These are phyloP conservation scores for Pyrocephalus nanus DNA, from an alignment of 2,797 vertebrate genomes.

Conservation along the genomic window DNA sequence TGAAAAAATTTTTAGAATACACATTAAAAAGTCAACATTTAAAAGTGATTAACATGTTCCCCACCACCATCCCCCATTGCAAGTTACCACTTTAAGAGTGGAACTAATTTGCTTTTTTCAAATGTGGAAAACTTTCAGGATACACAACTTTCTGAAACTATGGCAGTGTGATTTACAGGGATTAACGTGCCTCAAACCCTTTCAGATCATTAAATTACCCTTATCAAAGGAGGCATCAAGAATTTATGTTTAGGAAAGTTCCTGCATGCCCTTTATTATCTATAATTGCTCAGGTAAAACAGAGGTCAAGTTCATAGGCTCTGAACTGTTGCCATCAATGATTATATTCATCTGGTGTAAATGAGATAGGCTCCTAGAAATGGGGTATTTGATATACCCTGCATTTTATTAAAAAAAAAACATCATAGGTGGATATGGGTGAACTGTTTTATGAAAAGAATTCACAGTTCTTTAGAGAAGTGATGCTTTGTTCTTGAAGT, in stretches of 20 bases:
- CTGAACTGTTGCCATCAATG: neutral
- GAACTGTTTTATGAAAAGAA: neutral
- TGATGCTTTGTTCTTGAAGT: neutral
- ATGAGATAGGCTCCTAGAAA: neutral
- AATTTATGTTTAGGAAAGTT: conserved; percentile 24
- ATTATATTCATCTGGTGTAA: neutral
- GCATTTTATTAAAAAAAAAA: neutral
- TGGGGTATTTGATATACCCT: neutral
- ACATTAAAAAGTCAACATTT: neutral
- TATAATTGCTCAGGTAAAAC: neutral
- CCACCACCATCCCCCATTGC: neutral
- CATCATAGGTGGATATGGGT: neutral
- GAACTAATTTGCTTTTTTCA: neutral
- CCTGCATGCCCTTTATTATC: neutral
- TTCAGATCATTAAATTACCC: neutral
- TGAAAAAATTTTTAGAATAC: neutral
- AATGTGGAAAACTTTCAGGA: neutral
- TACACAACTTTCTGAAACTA: neutral
- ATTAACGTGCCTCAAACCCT: neutral
- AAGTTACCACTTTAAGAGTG: neutral
- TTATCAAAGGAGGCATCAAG: neutral
- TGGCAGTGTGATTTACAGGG: neutral
- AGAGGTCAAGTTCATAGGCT: neutral
- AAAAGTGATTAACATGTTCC: neutral
- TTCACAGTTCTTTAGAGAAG: neutral